phyloP scores from a whole-genome alignment of 2,113 vertebrate genomes.

The Oncorhynchus keta region DNA sequence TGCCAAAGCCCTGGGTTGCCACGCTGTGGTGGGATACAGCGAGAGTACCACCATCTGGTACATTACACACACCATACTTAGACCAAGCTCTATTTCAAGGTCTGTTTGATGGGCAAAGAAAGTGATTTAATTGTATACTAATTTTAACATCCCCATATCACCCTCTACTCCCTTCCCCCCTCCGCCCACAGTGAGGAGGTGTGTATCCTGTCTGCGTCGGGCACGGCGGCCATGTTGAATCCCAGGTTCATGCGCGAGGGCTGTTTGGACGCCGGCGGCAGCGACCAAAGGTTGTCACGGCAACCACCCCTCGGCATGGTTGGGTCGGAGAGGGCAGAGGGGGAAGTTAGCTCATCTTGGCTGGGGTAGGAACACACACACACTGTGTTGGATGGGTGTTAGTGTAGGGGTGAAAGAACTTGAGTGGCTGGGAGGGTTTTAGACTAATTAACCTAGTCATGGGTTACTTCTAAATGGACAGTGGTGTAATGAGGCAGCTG shows the following conservation, averaged over 20 bases:
- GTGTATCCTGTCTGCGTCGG: conserved; percentile 96
- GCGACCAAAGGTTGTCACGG: conserved; percentile 91
- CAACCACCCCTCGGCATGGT: conserved; percentile 78
- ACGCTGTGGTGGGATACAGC: conserved; percentile 96
- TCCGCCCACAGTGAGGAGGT: conserved; percentile 87
- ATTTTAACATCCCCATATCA: neutral
- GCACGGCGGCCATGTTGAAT: conserved; percentile 94
- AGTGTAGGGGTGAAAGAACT: neutral
- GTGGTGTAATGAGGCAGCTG: too few species aligned
- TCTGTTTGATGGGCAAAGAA: too few species aligned
- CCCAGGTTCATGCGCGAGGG: conserved; percentile 94
- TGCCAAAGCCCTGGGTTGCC: conserved; percentile 96
- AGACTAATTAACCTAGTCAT: neutral
- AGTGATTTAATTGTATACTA: too few species aligned
- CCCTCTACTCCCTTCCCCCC: neutral
- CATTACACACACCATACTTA: conserved; percentile 7
- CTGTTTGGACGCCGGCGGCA: conserved; percentile 84
- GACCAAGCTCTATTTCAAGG: neutral
- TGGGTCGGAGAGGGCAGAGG: conserved; percentile 80
- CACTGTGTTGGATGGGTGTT: neutral
- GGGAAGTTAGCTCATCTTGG: conserved; percentile 77
- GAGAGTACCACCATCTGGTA: conserved; percentile 99
- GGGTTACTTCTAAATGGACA: too few species aligned
- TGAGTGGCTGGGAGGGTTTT: neutral
- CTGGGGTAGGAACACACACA: conserved; percentile 70